phyloP scores from a whole-genome alignment of 2,797 vertebrate species.

The Rhynchotus rufescens region DNA sequence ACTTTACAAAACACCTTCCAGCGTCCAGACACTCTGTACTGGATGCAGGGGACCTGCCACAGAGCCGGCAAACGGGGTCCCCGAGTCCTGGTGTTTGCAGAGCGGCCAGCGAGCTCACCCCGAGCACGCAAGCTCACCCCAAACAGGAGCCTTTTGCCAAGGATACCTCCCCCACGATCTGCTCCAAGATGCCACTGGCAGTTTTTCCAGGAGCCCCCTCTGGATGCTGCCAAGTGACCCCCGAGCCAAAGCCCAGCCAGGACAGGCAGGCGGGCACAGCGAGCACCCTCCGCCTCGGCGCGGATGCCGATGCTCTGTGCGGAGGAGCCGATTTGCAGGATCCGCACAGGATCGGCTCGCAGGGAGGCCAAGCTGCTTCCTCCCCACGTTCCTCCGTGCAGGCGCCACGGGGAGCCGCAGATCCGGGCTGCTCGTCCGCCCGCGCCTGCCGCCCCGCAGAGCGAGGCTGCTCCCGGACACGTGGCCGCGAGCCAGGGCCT shows the following conservation, averaged over 20 bases:
- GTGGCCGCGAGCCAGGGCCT: background rate
- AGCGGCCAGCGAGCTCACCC: background rate
- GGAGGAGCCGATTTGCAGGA: no score
- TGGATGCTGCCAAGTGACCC: background rate
- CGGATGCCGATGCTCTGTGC: no score
- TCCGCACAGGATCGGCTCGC: background rate
- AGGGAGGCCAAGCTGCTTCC: background rate
- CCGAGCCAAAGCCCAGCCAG: no score
- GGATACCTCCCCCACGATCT: accelerated
- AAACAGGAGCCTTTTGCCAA: accelerated
- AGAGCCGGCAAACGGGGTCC: background rate
- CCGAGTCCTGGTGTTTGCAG: background rate
- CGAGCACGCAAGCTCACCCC: background rate
- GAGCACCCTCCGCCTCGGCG: no score
- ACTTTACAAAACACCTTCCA: no score
- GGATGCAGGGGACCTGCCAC: no score
- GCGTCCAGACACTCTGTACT: no score
- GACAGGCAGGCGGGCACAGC: no score
- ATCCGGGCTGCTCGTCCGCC: background rate
- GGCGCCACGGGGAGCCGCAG: no score
- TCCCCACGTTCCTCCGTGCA: no score
- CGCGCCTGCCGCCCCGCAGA: background rate
- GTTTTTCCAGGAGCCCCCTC: accelerated
- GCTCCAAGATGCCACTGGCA: background rate
- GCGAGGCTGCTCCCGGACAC: background rate